Evolutionary conservation across 2,797 vertebrate species (phyloP).

Genomic region (Fistularia tabacaria): DNA sequence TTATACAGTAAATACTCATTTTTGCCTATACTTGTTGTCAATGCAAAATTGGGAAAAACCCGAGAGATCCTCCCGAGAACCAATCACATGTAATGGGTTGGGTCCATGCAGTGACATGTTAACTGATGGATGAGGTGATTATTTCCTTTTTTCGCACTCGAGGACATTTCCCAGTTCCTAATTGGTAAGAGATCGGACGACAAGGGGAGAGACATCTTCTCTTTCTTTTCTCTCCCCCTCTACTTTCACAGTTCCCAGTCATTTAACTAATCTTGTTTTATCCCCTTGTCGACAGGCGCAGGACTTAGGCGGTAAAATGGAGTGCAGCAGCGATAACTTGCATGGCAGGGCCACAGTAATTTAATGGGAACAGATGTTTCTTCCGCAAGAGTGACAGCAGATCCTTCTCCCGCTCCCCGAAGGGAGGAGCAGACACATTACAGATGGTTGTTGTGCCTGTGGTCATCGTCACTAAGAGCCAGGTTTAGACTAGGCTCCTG

Average conservation of each 20-base stretch:
- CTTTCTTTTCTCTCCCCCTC: conserved; percentile 17
- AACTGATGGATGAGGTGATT: conserved; percentile 67
- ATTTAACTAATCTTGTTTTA: conserved; percentile 74
- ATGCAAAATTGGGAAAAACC: conserved; percentile 9
- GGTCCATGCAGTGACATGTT: conserved; percentile 47
- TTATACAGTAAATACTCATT: too few species aligned
- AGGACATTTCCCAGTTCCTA: conserved; percentile 56
- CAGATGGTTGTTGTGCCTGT: conserved; percentile 65
- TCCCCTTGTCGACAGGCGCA: conserved; percentile 60
- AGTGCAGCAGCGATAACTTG: conserved; percentile 62
- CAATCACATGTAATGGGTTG: conserved; percentile 45
- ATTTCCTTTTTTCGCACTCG: conserved; percentile 47
- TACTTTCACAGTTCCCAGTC: conserved; percentile 57
- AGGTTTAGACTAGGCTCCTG: conserved; percentile 38
- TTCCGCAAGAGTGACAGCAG: conserved; percentile 66
- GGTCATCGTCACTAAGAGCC: conserved; percentile 61
- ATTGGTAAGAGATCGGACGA: conserved; percentile 59
- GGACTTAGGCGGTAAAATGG: conserved; percentile 58
- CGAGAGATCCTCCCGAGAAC: conserved; percentile 24
- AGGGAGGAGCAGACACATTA: conserved; percentile 56
- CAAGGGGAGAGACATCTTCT: conserved; percentile 37
- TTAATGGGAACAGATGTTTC: conserved; percentile 75
- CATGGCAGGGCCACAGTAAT: conserved; percentile 63
- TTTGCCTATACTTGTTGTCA: not conserved
- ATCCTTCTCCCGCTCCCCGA: conserved; percentile 64